Percentiles rank a stretch among this genome's conserved stretches.
phyloP scores from a whole-genome alignment of 2,113 vertebrate species.

The Tragelaphus scriptus region DNA sequence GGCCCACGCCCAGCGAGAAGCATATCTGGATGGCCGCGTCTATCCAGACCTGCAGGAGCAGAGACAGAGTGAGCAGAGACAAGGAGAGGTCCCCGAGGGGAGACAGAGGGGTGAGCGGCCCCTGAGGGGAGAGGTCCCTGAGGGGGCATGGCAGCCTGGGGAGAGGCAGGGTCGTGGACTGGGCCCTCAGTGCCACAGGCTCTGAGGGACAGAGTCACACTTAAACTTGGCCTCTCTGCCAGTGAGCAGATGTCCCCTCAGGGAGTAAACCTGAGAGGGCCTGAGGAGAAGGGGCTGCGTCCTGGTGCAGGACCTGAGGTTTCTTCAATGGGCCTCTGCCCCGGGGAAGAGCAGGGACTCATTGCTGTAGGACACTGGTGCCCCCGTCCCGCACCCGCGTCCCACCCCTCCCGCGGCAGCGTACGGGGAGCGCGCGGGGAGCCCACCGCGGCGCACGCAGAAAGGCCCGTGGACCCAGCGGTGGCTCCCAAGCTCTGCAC shows the following conservation, averaged over 20 bases:
- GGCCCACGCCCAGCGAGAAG: constrained; percentile 96
- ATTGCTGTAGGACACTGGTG: accelerated
- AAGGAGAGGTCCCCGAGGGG: not conserved
- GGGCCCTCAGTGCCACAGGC: not conserved
- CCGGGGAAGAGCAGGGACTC: accelerated
- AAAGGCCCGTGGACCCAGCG: not conserved
- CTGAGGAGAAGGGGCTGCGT: accelerated
- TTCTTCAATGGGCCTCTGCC: accelerated
- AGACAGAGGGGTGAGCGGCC: no score
- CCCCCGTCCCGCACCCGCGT: accelerated
- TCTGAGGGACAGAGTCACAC: constrained; percentile 25
- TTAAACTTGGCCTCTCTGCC: constrained; percentile 29
- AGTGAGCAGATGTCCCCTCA: not conserved
- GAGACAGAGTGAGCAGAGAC: constrained; percentile 73
- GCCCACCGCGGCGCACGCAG: accelerated
- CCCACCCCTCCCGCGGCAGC: not conserved
- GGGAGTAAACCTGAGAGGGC: not conserved
- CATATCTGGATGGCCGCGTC: constrained; percentile 99
- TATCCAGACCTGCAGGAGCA: constrained; percentile 93
- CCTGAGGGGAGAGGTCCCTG: not conserved
- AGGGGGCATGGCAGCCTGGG: not conserved
- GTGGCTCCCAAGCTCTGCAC: not conserved
- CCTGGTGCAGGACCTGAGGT: accelerated
- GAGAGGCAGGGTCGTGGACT: not conserved
- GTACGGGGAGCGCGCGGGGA: accelerated